phyloP scores from a whole-genome alignment of 2,888 invertebrate genomes.

The Sphecodes monilicornis region DNA sequence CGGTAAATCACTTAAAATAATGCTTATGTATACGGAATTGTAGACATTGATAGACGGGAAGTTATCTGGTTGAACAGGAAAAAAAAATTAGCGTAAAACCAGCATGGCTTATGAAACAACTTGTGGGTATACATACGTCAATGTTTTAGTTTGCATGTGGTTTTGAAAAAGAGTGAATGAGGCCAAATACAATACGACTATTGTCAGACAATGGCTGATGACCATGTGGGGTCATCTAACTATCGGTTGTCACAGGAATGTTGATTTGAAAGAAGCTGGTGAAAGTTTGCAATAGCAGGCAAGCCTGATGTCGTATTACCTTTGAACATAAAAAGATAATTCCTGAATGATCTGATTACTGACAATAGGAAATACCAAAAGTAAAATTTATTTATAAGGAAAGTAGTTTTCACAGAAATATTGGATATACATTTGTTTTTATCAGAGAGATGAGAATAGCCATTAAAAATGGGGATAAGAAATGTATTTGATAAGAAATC shows the following conservation, averaged over 20 bases:
- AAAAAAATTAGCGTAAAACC: not conserved
- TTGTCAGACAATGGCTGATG: slow-evolving; percentile 2
- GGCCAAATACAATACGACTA: not conserved
- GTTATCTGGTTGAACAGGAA: not conserved
- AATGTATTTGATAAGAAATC: not conserved
- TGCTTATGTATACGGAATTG: not conserved
- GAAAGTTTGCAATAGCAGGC: not conserved
- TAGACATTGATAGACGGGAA: not conserved
- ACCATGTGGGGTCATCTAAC: not conserved
- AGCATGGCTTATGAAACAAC: not conserved
- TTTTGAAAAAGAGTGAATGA: slow-evolving; percentile 10
- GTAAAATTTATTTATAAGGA: not conserved
- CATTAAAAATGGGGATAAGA: not conserved
- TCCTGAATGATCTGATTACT: not conserved
- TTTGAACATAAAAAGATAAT: not conserved
- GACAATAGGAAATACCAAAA: not conserved
- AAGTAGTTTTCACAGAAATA: not conserved
- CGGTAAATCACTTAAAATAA: not conserved
- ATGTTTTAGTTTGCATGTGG: not conserved
- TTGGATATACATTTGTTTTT: not conserved
- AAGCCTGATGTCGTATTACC: not conserved
- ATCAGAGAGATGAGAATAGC: not conserved
- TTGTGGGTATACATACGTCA: not conserved
- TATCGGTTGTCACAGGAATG: slow-evolving; percentile 5
- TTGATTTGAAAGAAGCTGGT: not conserved